These are phyloP conservation scores for Hylyphantes graminicola DNA, from an alignment of 1,140 invertebrate species.

Conservation along the genomic window DNA sequence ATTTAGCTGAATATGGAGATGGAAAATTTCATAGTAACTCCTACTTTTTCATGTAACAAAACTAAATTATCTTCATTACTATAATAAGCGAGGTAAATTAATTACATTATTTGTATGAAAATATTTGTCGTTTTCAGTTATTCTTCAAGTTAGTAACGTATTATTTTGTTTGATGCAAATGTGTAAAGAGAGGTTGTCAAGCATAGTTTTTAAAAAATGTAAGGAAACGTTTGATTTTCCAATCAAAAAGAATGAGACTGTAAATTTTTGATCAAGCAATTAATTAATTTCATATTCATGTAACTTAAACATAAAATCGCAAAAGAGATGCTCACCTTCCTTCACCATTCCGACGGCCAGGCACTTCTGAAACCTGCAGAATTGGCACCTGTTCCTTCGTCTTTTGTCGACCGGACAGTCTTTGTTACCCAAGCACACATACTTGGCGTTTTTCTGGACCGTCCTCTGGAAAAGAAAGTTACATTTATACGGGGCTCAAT, in stretches of 20 bases:
- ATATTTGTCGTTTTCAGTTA: too few relatives aligned
- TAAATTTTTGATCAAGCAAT: not conserved
- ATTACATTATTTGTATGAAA: too few relatives aligned
- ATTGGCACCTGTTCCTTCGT: conserved; percentile 95
- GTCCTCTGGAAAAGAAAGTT: conserved; percentile 75
- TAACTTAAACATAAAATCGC: too few relatives aligned
- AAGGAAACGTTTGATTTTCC: not conserved
- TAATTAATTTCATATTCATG: not conserved
- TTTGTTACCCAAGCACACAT: conserved; percentile 97
- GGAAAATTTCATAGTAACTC: too few relatives aligned
- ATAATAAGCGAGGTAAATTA: too few relatives aligned
- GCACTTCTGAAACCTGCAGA: conserved; percentile 99
- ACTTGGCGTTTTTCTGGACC: conserved; percentile 98
- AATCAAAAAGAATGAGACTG: not conserved
- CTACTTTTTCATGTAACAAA: too few relatives aligned
- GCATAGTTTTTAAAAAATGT: too few relatives aligned
- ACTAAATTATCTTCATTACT: too few relatives aligned
- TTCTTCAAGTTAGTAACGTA: too few relatives aligned
- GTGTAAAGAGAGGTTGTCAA: too few relatives aligned
- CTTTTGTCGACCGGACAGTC: conserved; percentile 99
- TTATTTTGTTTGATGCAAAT: too few relatives aligned
- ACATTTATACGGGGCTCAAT: not conserved
- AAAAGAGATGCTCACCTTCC: conserved; percentile 75
- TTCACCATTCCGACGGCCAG: conserved; percentile 98
- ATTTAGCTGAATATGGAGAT: too few relatives aligned